Conservation (phyloP, 2,113 vertebrate genomes). For the Orthonyx spaldingii region DNA sequence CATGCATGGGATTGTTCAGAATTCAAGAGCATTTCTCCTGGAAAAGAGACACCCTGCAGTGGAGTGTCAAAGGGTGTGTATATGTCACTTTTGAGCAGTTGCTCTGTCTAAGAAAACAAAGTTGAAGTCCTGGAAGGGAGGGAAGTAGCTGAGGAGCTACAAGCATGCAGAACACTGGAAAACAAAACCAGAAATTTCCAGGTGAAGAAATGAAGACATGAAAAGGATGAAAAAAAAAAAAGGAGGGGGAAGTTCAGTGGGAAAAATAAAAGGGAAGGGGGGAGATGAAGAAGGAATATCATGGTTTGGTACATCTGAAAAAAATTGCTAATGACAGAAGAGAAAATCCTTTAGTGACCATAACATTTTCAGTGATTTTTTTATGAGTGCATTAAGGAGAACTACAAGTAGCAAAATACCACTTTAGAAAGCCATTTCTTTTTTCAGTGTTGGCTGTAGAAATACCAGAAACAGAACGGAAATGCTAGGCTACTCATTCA, state of each 20-base stretch:
- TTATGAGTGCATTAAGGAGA: background rate
- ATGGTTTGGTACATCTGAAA: background rate
- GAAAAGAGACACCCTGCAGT: background rate
- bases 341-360: background rate
- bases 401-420: background rate
- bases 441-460: background rate
- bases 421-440: background rate
- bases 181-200: background rate
- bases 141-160: background rate
- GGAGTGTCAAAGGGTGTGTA: background rate
- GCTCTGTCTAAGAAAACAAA: background rate
- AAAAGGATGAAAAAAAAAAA: background rate
- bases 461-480: slow-evolving; percentile 9
- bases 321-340: background rate
- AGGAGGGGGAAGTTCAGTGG: rapidly evolving
- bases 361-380: background rate
- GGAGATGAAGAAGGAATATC: background rate
- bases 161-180: background rate
- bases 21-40: background rate
- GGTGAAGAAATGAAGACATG: background rate
- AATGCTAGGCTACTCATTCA: background rate
- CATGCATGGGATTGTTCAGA: background rate
- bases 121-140: background rate
- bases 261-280: background rate
- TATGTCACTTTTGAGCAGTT: background rate